phyloP scores from a whole-genome alignment of 2,797 vertebrate species.

The Rhinogobio ventralis region DNA sequence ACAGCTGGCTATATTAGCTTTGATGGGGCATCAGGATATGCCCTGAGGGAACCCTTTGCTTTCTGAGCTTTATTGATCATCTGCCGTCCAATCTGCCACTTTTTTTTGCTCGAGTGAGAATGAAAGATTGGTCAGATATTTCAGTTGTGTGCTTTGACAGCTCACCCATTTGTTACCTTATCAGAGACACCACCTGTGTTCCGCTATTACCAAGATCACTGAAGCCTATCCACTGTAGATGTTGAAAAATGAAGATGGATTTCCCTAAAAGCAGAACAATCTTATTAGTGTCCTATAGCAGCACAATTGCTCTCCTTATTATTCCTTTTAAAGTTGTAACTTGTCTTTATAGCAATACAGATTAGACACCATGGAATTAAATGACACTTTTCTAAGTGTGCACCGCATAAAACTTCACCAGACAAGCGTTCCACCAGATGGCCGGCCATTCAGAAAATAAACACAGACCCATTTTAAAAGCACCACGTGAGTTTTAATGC shows the following conservation, averaged over 20 bases:
- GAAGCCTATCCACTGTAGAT: slow-evolving; percentile 14
- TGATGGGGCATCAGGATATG: slow-evolving; percentile 38
- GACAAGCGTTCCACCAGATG: slow-evolving; percentile 29
- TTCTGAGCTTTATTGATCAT: slow-evolving; percentile 49
- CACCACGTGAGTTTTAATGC: slow-evolving; percentile 34
- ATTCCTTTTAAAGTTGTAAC: slow-evolving; percentile 1
- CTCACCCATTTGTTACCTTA: slow-evolving; percentile 35
- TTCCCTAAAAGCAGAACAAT: slow-evolving; percentile 1
- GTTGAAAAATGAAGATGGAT: slow-evolving; percentile 20
- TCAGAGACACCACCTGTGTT: slow-evolving; percentile 44
- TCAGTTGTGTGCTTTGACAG: slow-evolving; percentile 19
- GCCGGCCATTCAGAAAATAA: slow-evolving; percentile 34
- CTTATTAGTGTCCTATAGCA: background rate
- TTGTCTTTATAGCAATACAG: background rate
- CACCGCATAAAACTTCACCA: background rate
- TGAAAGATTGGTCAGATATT: slow-evolving; percentile 40
- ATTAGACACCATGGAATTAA: background rate
- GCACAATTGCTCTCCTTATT: background rate
- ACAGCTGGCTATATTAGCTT: slow-evolving; percentile 42
- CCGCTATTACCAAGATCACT: slow-evolving; percentile 32
- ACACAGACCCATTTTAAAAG: slow-evolving; percentile 30
- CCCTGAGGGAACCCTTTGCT: slow-evolving; percentile 29
- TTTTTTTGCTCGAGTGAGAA: slow-evolving; percentile 15
- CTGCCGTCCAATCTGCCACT: slow-evolving; percentile 41
- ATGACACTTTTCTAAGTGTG: background rate